Base-by-base conservation (phyloP, 2,113 vertebrate genomes). In the Atractosteus spatula region DNA sequence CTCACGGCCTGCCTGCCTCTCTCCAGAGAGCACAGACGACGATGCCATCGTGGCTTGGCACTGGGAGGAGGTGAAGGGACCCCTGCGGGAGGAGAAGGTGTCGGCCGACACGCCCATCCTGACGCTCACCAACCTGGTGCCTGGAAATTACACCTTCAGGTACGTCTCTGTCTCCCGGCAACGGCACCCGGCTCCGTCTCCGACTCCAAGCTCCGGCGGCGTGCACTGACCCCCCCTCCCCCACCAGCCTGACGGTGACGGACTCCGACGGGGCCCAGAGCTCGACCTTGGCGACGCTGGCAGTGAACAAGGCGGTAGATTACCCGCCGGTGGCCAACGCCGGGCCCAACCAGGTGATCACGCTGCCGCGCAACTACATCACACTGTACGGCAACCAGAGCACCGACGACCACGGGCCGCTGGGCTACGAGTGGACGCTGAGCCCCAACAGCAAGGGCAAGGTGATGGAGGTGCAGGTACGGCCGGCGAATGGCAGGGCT, bases 391-490 rank as follows among this genome's bases (percentile, higher is more conserved):
- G 97, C 51, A 99, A 97, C 82, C 93, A 96, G 84, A 99, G 97
- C 89, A 95, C 93, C 0, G 97, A 99, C 0, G 97, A 99, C 74
- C 97, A 98, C 2, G 95, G 96, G 72, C 90, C 94, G 2, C 87
- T 94, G 84, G 94, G 93, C 84, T 99, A 98, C 0, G 97, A 99
- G 85, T 99, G 97, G 97, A 97, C 96, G 3, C 94, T 99, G 70
- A 98, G 94, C 75, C 93, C 95, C 0, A 93, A 90, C 85, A 99
- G 96, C 89, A 98, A 98, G 78, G 96, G 94, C 79, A 99, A 99
- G 66, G 97, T 99, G 83, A 91, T 98, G 86, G 97, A 98, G 84
- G 98, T 99, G 97, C 97, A 99, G 95, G 97, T 98, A 83, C 1
- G 5, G 47, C 47, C 5, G 5, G 10, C 47, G 12, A 1, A 59